A percentile compares a stretch with the other conserved stretches of the same genome.
These are phyloP conservation scores for Tyto alba DNA, from an alignment of 2,113 vertebrate genomes.

Conservation along the genomic window DNA sequence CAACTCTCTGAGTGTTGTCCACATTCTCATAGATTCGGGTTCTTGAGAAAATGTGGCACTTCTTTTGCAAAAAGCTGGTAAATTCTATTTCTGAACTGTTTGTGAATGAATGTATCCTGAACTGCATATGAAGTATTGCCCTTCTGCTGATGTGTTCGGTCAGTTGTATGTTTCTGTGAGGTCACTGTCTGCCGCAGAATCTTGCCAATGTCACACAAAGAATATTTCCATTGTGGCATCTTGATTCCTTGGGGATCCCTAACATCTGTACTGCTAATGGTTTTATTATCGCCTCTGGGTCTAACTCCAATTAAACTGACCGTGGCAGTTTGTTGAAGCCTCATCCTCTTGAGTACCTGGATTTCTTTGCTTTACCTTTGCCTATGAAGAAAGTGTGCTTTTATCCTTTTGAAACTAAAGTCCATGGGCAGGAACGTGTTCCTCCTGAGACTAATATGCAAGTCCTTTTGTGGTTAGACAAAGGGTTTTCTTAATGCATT, in stretches of 20 bases:
- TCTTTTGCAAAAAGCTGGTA: not conserved
- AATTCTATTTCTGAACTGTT: not conserved
- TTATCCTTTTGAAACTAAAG: conserved; percentile 42
- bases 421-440: not conserved
- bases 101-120: not conserved
- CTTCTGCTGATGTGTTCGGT: not conserved
- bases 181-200: not conserved
- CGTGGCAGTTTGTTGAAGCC: conserved; percentile 10
- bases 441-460: conserved; percentile 40
- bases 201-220: not conserved
- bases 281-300: conserved; percentile 38
- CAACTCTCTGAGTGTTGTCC: too few relatives aligned
- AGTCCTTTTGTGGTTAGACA: conserved; percentile 47
- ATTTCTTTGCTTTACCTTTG: conserved; percentile 58
- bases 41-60: not conserved
- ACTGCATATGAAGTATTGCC: not conserved
- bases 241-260: not conserved
- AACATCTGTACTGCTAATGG: conserved; percentile 47
- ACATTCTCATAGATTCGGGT: not conserved
- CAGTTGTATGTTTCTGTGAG: not conserved
- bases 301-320: conserved; percentile 43
- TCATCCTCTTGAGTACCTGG: conserved; percentile 47
- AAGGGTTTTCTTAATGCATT: conserved; percentile 64
- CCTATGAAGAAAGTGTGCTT: conserved; percentile 22
- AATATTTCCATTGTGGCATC: not conserved